Base-by-base conservation (phyloP, 2,888 invertebrate species). In the Phoenoteleia sp. region DNA sequence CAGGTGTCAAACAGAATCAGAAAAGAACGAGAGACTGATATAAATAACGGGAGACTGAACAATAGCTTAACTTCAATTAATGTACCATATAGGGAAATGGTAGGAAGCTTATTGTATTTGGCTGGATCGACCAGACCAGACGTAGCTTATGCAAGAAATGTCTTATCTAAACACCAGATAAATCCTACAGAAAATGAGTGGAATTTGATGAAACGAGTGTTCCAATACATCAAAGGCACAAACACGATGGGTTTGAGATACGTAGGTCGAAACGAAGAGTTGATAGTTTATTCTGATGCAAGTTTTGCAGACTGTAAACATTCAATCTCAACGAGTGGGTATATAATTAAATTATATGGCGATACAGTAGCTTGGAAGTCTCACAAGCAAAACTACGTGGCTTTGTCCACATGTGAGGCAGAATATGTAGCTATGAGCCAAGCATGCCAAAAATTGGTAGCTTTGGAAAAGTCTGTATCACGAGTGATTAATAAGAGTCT, bases 121-220 rank as follows among this genome's bases (percentile, higher is more conserved):
- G 84, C 86, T 27, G 66, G 71, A 5, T 77, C 83, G 19, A 84
- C 85, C 7, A 45, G 86, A 77, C 87, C 85, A 6, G 87, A 87
- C 33, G 84, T 87, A 25, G 33, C 69, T 15, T 86, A 84, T 19
- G 69, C 84, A 9, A 82, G 85, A 5, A 85, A 86, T 36, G 81
- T 85, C 4, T 62, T 84, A 21, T 85, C 84, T 33, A 39, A n/a
- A 39, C 84, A 86, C 39, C 85, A 84, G 33, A 56, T 76, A 3
- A 82, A 84, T 66, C 84, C 85, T 5, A 87, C 85, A 5, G 83
- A 84, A 15, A 60, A 67, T 25, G 84, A 82, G 45, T 89, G 87
- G 85, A 75, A 81, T 76, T 85, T 82, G 82, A 80, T 81, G 13
- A 84, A 1, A 4, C 9, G 56, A 29, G 56, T 56, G 9, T 56